Evolutionary conservation across 2,113 vertebrate species (phyloP), one percentile per base, ranked within the genome.

Genomic region (Pandion haliaetus): DNA sequence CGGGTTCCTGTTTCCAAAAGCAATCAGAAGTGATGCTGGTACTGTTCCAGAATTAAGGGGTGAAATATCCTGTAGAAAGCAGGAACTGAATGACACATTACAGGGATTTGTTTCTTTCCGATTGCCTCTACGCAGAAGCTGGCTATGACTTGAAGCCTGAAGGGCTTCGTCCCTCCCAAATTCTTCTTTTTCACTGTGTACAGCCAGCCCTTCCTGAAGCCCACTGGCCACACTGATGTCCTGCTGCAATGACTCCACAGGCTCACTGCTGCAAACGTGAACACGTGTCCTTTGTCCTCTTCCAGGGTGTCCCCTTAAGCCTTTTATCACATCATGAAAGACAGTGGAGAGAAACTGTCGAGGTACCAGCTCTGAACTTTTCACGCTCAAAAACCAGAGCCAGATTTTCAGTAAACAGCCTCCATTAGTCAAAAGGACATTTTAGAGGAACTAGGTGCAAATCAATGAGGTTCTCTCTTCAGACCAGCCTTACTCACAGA

Each of bases 391-490:
- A 44, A 93, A 40, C 3, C 66, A 61, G 81, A 34, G 62, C 0
- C 29, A n/a, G 63, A 54, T 70, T 85, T 86, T 34, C 50, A 58
- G 73, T 19, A 18, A 21, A n/a, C 2, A 1, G 36, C 6, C 36
- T 70, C 44, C 16, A 0, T 19, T 1, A 40, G 61, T 8, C 12
- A 1, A 42, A 59, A n/a, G 93, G 78, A 65, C 34, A 8, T 63
- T 13, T 7, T 0, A 44, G 65, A 91, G 57, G 81, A 58, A 80
- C 58, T 4, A 42, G 86, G 57, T 82, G 86, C 42, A 83, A 61
- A 77, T 93, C 93, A 95, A 50, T 62, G 78, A 79, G 57, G 86
- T 65, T 95, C 76, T 95, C 96, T 93, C 81, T 90, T 50, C 81
- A 90, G 76, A 19, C 36, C 93, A 85, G 92, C 77, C 88, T 69